Percentiles rank a stretch among this genome's conserved stretches.
Evolutionary conservation across 2,797 vertebrate genomes (phyloP).

Genomic region (Siniperca undulata): DNA sequence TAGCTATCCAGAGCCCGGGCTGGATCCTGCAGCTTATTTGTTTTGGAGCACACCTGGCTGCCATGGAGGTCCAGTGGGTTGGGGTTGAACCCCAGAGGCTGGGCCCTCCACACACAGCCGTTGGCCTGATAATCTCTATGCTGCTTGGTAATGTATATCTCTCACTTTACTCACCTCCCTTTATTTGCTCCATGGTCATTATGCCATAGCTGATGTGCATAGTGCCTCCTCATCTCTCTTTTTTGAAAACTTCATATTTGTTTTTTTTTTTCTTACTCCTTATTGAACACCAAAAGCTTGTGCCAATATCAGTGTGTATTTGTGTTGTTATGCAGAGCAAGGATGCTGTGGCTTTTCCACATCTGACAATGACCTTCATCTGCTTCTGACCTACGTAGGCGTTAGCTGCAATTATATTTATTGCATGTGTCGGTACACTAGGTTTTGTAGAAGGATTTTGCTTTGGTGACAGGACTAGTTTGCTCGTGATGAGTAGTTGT

Average conservation of each 20-base stretch:
- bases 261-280: not conserved
- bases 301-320: not conserved
- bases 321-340: constrained; percentile 8
- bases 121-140: constrained; percentile 73
- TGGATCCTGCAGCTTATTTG: constrained; percentile 65
- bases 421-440: not conserved
- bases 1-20: constrained; percentile 11
- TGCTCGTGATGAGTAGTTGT: not conserved
- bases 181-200: constrained; percentile 1
- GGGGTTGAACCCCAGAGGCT: constrained; percentile 58
- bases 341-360: constrained; percentile 4
- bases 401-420: not conserved
- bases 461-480: constrained; percentile 12
- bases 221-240: not conserved
- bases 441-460: not conserved
- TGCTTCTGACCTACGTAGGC: constrained; percentile 7
- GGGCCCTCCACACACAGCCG: constrained; percentile 52
- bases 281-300: not conserved
- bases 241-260: not conserved
- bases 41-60: constrained; percentile 61
- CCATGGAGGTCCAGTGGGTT: constrained; percentile 80
- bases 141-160: constrained; percentile 79
- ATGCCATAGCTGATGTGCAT: constrained; percentile 4
- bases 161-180: constrained; percentile 32
- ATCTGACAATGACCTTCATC: constrained; percentile 45